Evolutionary conservation across 2,113 vertebrate genomes (phyloP).

Genomic region (Trachemys scripta): DNA sequence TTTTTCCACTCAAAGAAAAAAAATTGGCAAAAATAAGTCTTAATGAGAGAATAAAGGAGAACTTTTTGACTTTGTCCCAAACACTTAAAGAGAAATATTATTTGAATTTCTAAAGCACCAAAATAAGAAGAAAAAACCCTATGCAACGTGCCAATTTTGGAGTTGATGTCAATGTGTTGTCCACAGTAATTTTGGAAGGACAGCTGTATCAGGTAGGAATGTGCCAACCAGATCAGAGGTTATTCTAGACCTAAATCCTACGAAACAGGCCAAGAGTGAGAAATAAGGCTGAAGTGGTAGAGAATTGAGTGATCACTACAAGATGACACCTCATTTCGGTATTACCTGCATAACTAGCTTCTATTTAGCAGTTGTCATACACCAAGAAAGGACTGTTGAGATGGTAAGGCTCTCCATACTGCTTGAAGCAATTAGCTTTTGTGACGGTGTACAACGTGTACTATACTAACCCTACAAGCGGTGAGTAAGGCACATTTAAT

Average conservation of each 20-base stretch:
- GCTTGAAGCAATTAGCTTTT: neutral
- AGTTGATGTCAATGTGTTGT: neutral
- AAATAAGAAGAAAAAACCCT: neutral
- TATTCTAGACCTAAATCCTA: neutral
- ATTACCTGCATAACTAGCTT: neutral
- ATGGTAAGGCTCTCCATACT: neutral
- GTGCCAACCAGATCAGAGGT: neutral
- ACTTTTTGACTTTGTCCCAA: neutral
- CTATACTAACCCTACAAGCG: neutral
- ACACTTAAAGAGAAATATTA: neutral
- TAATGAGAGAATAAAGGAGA: neutral
- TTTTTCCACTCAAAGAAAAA: neutral
- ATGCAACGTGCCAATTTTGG: neutral
- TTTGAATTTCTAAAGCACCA: neutral
- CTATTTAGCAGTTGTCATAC: neutral
- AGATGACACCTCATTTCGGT: neutral
- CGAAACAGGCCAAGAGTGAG: neutral
- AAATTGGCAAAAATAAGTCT: neutral
- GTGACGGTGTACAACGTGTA: fast-evolving
- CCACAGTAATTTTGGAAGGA: fast-evolving
- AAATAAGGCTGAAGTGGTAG: neutral
- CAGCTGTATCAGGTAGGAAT: neutral
- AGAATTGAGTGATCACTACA: neutral
- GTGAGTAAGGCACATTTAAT: neutral
- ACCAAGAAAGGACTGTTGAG: neutral